These are phyloP conservation scores for Diabrotica balteata DNA, from an alignment of 2,888 invertebrate species.

Conservation along the genomic window DNA sequence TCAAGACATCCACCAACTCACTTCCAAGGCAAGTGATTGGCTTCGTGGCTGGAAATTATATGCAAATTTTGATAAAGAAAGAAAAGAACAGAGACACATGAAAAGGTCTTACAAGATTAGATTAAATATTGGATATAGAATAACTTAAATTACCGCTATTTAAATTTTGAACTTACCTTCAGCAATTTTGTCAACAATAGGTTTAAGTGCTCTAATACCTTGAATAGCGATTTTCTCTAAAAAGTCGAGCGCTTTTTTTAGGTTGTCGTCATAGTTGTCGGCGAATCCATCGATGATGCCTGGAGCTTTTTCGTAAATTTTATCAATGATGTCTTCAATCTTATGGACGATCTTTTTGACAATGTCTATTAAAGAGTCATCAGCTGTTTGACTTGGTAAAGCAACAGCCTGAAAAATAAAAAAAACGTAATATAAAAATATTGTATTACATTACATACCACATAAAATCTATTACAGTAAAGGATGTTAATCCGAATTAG, in stretches of 20 bases:
- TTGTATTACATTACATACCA: no score
- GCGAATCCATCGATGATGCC: not conserved
- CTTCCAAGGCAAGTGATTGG: no score
- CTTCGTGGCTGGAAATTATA: no score
- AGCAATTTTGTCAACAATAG: not conserved
- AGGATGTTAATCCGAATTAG: no score
- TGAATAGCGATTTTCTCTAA: not conserved
- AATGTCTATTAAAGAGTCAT: not conserved
- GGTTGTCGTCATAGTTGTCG: not conserved
- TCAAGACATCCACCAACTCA: no score
- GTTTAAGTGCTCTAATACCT: not conserved
- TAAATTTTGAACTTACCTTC: not conserved
- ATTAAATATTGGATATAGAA: no score
- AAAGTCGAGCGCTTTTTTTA: not conserved
- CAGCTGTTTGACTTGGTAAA: conserved; percentile 2
- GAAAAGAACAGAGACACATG: no score
- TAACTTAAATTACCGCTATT: no score
- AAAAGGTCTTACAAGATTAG: no score
- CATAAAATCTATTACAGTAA: not conserved
- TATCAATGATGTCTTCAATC: conserved; percentile 6
- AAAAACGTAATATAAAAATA: no score
- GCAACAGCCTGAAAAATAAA: conserved; percentile 6
- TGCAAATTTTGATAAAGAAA: no score
- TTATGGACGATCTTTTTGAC: conserved; percentile 9
- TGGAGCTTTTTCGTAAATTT: not conserved